Base-by-base conservation (phyloP, 2,888 invertebrate species). In the Ptilodon capucinus region DNA sequence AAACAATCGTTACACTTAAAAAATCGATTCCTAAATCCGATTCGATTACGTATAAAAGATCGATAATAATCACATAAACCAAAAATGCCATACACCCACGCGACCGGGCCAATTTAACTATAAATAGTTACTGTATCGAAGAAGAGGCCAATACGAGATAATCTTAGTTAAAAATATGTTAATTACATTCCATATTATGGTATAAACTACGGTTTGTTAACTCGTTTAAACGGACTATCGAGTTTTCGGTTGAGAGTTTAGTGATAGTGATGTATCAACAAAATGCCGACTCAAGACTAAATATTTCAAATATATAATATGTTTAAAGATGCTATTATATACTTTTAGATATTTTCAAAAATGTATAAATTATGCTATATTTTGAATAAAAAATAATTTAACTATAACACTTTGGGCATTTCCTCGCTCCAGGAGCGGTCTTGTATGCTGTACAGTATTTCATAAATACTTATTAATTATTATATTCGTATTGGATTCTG, bases 11-110 rank as follows among this genome's bases (percentile, higher is more conserved):
- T n/a, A n/a, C n/a, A n/a, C n/a, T n/a, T n/a, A 50, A 48, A 47
- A 44, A 57, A 57, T 65, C 56, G 44, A 53, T 54, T 46, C 63
- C 51, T 64, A 68, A 68, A 74, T 66, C 56, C 64, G 46, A 68
- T 61, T 71, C 69, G 70, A 74, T 68, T 65, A 62, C 50, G 56
- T 57, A 61, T 59, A 54, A 56, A 67, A 66, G 57, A 54, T 53
- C 52, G 51, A 64, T 66, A 55, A n/a, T 51, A 59, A 66, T 68
- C 68, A 62, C 64, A 64, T 68, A 65, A 64, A 64, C 42, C 43
- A 42, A 50, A 57, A 46, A 50, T 45, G 57, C 60, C 48, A 54
- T 53, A 65, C 74, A 51, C 70, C 68, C 60, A 70, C 64, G 62
- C 67, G 60, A 25, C 35, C 40, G 36, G 19, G 41, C 11, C 18